Evolutionary conservation across 92 coral and sea anemone species (phyloP).

Genomic region (Paramuricea clavata): DNA sequence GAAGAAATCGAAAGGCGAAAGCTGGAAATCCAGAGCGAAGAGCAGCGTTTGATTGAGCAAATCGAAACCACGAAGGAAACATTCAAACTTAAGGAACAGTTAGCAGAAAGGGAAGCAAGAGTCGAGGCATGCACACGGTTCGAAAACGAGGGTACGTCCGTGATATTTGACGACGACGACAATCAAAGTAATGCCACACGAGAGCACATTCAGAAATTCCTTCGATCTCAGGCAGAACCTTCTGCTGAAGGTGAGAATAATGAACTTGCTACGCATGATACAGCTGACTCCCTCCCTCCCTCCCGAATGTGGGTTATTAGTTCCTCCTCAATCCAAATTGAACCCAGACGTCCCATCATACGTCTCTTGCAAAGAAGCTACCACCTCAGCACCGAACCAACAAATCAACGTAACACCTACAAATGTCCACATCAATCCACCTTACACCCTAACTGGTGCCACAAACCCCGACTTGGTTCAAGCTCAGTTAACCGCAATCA

Average conservation of each 20-base stretch:
- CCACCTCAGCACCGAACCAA: too few relatives aligned
- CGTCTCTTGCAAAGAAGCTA: too few relatives aligned
- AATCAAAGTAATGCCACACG: neutral
- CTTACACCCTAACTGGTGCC: neutral
- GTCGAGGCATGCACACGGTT: slow-evolving; percentile 19
- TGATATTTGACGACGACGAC: neutral
- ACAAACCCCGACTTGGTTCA: neutral
- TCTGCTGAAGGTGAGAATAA: too few relatives aligned
- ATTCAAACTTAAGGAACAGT: neutral
- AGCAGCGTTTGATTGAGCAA: neutral
- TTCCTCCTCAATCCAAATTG: too few relatives aligned
- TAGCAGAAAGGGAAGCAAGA: slow-evolving; percentile 61
- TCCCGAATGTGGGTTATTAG: too few relatives aligned
- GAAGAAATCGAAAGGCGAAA: neutral
- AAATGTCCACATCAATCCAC: too few relatives aligned
- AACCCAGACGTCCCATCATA: too few relatives aligned
- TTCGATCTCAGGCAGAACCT: neutral
- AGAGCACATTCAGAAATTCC: slow-evolving; percentile 1
- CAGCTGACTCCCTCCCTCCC: too few relatives aligned
- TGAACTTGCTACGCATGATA: neutral
- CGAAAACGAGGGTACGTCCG: slow-evolving; percentile 27
- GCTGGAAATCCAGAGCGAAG: neutral
- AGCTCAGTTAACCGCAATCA: neutral
- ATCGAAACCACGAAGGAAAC: neutral
- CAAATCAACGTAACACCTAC: neutral